Evolutionary conservation across 2,888 invertebrate species (phyloP), one percentile per base, ranked within the genome.

Genomic region (Andrena hattorfiana): DNA sequence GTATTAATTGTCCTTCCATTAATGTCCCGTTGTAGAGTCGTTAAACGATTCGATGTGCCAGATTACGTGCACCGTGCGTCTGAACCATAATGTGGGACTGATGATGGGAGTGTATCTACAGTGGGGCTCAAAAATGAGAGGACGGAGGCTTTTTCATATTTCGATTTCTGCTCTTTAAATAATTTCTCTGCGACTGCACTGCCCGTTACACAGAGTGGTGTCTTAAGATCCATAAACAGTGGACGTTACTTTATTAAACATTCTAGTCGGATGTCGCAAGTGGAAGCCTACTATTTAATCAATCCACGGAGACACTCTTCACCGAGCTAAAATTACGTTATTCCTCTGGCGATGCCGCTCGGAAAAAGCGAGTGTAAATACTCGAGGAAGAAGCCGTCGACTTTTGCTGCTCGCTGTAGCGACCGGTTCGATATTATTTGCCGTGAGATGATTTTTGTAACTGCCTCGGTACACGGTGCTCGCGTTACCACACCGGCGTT

Each of bases 351-450:
- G 13, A 28, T 10, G 2, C 13, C 28, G 16, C 16, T 10, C 28
- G 26, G 20, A 48, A 60, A 60, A n/a, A 16, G 6, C 6, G 16
- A 23, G 20, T 54, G 10, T 20, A 56, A 56, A 23, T 56, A 10
- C 23, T 20, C 16, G 32, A 49, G 26, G 23, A 63, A 42, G 54
- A 30, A 8, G 26, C n/a, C 60, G 20, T 51, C 32, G 32, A 49
- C 49, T 79, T 77, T 79, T 77, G 49, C 26, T n/a, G 10, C 30
- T 51, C 63, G 77, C 56, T 79, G 77, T 51, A 66, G 66, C 66
- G 59, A 77, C 78, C 79, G 64, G 79, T 78, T 71, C 79, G 78
- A 78, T 42, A 71, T 80, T 80, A 80, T 78, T 80, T 49, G 30
- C 70, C 4, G 28, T 23, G 20, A 59, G 49, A 78, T 66, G 66